Base-by-base conservation (phyloP, 2,113 vertebrate species). In the Uria aalge region DNA sequence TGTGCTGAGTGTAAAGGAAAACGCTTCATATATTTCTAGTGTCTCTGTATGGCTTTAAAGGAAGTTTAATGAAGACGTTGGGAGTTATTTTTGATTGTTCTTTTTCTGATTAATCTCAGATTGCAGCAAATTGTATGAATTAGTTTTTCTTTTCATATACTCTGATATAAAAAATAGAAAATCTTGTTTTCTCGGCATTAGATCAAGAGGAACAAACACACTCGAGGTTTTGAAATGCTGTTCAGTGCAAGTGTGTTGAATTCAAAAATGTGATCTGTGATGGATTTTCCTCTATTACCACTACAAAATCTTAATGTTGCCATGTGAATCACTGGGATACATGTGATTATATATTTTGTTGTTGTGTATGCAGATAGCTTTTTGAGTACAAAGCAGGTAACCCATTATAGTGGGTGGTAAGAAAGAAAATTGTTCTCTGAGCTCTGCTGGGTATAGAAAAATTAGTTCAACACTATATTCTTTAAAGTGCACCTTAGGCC, bases 321-420 rank as follows among this genome's bases (percentile, higher is more conserved):
- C 29, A 47, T 10, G 5, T 43, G 27, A 78, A 30, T 94, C 34
- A 23, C 12, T 62, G 3, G 3, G 36, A 43, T 36, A 7, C 6
- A 13, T 52, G n/a, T 26, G 8, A 69, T 48, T 29, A 11, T 26
- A 13, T 15, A 23, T 71, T 57, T 45, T 64, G 4, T 11, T 62
- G 2, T 19, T 72, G 12, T 34, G 4, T 27, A 40, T 38, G 15
- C 23, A 77, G 8, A 19, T 38, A 34, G 8, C 15, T 93, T 90
- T 60, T 74, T 34, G 8, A 68, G 9, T 66, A 40, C 22, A 69
- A 72, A 77, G 16, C 6, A 38, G 3, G n/a, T 59, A 73, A 40
- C 7, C 1, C 5, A 0, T 80, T 36, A 30, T 8, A 48, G 8
- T 34, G 6, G 16, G 15, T 16, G 19, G 7, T 27, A 66, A 50